Evolutionary conservation across 1,140 invertebrate genomes (phyloP).

Genomic region (Mactra quadrangularis): DNA sequence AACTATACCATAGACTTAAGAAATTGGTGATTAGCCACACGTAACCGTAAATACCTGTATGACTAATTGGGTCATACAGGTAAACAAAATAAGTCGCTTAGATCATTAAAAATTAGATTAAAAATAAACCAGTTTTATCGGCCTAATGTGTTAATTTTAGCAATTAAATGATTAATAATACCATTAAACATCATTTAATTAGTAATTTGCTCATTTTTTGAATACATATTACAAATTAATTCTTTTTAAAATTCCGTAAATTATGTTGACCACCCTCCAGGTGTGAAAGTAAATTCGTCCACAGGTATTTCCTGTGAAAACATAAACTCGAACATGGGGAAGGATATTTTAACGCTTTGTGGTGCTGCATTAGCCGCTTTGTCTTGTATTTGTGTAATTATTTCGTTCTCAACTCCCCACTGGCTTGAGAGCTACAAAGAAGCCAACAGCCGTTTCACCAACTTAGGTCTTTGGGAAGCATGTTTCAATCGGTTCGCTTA

Average conservation of each 20-base stretch:
- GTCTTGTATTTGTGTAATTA: conserved; percentile 26
- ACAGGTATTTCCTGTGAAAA: conserved; percentile 47
- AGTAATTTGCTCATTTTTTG: too few relatives aligned
- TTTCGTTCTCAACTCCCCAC: conserved; percentile 38
- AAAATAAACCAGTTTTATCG: too few relatives aligned
- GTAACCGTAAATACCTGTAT: too few relatives aligned
- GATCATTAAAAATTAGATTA: too few relatives aligned
- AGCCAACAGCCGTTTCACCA: conserved; percentile 37
- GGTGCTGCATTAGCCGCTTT: conserved; percentile 30
- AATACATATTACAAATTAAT: too few relatives aligned
- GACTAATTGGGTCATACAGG: too few relatives aligned
- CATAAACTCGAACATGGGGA: conserved; percentile 57
- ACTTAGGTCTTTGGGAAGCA: conserved; percentile 97
- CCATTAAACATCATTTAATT: too few relatives aligned
- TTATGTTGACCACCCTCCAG: conserved; percentile 21
- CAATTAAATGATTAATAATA: too few relatives aligned
- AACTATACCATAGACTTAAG: too few relatives aligned
- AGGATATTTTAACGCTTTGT: conserved; percentile 47
- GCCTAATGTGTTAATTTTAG: too few relatives aligned
- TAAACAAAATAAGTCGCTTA: too few relatives aligned
- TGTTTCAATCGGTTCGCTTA: conserved; percentile 96
- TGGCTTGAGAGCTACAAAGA: conserved; percentile 60
- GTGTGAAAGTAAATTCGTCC: conserved; percentile 36
- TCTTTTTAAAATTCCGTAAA: background rate
- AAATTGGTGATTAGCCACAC: too few relatives aligned